A percentile compares a stretch with the other conserved stretches of the same genome.
Evolutionary conservation across 2,113 vertebrate species (phyloP).

Genomic region (Uropsilus gracilis): DNA sequence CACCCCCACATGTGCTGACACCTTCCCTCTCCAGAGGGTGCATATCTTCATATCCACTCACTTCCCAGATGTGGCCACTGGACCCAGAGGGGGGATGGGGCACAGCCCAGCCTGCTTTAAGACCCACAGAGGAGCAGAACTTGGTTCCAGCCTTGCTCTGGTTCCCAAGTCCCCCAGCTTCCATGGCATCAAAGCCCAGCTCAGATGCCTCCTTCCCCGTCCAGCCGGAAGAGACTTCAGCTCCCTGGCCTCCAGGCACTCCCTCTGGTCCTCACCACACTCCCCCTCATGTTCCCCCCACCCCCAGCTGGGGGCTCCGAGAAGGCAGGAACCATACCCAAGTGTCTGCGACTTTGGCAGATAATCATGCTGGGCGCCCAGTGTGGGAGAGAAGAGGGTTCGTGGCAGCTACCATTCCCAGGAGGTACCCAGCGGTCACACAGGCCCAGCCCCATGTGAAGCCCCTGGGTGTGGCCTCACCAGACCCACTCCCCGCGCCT

Average conservation of each 20-base stretch:
- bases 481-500: not conserved
- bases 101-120: not conserved
- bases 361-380: fast-evolving
- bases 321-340: not conserved
- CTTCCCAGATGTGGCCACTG: not conserved
- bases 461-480: fast-evolving
- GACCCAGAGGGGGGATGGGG: not conserved
- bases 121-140: not conserved
- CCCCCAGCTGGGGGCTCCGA: not conserved
- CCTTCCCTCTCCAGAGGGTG: not conserved
- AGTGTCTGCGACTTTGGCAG: not conserved
- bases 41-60: not conserved
- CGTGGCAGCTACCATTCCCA: too few relatives aligned
- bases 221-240: not conserved
- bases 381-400: fast-evolving
- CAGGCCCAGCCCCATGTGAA: not conserved
- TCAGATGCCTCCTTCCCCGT: not conserved
- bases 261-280: not conserved
- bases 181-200: not conserved
- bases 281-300: not conserved
- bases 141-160: not conserved
- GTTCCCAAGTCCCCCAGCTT: not conserved
- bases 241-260: not conserved
- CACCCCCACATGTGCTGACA: fast-evolving
- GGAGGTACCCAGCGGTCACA: not conserved